Evolutionary conservation across 2,113 vertebrate genomes (phyloP), one percentile per base, ranked within the genome.

Genomic region (Cygnus buccinator): DNA sequence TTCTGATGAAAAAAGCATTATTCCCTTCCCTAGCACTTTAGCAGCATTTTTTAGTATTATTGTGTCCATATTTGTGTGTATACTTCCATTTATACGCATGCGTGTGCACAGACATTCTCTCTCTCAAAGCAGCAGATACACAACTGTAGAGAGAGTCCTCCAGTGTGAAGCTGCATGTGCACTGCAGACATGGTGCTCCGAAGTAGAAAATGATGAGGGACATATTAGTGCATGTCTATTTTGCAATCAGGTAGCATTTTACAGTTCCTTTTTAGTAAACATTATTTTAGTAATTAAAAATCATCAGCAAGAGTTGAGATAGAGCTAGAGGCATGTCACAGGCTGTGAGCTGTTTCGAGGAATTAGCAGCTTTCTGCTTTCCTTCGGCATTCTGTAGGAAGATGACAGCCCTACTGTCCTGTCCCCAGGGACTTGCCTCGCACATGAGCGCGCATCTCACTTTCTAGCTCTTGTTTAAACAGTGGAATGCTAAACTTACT

Each of bases 371-470:
- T 85, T 71, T 31, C 41, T 43, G 22, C 16, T 46, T 52, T n/a
- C 43, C 43, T 50, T 57, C 21, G 5, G 1, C n/a, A 9, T 8
- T 62, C 18, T 26, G 4, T 20, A 44, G 65, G 50, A 63, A 52
- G 50, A 29, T 29, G 31, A 33, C 10, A 29, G 5, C 10, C 31
- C 37, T 18, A 7, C 41, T 61, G 35, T 20, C 31, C 26, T 50
- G 29, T 39, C 10, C 13, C 58, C 18, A 9, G 29, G 50, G 50
- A 31, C 9, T 73, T 43, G 13, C 0, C 3, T 35, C 3, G 20
- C 57, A 43, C 21, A 4, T 5, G 31, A 57, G 25, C 1, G 0
- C 9, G 43, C 59, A 1, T 23, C 5, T 17, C 21, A 37, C 37
- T 41, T 44, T 35, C 25, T 35, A 67, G 52, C 52, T 81, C 29